Evolutionary conservation across 2,797 vertebrate species (phyloP).

Genomic region (Pygocentrus nattereri): DNA sequence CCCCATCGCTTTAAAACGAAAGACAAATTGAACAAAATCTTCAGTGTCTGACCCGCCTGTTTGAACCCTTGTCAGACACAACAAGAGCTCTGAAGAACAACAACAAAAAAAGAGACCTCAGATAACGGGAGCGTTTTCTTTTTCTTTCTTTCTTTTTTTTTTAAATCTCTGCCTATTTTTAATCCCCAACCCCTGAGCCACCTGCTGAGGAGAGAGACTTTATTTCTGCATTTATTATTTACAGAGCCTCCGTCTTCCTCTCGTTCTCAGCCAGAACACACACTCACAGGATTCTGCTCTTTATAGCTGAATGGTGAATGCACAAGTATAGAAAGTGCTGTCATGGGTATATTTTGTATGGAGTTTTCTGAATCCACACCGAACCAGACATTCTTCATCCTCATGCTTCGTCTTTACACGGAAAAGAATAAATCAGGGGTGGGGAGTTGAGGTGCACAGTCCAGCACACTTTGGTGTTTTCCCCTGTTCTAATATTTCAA

Average conservation of each 20-base stretch:
- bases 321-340: background rate
- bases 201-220: constrained; percentile 63
- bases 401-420: background rate
- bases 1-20: background rate
- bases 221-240: constrained; percentile 74
- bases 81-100: background rate
- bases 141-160: background rate
- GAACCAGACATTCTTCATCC: background rate
- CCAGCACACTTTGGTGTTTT: too few relatives aligned
- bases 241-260: constrained; percentile 67
- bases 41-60: background rate
- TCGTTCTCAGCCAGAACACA: constrained; percentile 55
- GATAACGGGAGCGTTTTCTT: constrained; percentile 50
- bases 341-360: constrained; percentile 8
- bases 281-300: constrained; percentile 58
- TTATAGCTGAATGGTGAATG: constrained; percentile 4
- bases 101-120: constrained; percentile 24
- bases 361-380: background rate
- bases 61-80: constrained; percentile 24
- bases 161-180: constrained; percentile 66
- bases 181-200: constrained; percentile 63
- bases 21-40: constrained; percentile 17
- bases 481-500: too few relatives aligned
- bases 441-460: too few relatives aligned
- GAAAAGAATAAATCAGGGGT: too few relatives aligned